These are phyloP conservation scores for Nebria brevicollis DNA, from an alignment of 2,888 invertebrate species.

Conservation along the genomic window DNA sequence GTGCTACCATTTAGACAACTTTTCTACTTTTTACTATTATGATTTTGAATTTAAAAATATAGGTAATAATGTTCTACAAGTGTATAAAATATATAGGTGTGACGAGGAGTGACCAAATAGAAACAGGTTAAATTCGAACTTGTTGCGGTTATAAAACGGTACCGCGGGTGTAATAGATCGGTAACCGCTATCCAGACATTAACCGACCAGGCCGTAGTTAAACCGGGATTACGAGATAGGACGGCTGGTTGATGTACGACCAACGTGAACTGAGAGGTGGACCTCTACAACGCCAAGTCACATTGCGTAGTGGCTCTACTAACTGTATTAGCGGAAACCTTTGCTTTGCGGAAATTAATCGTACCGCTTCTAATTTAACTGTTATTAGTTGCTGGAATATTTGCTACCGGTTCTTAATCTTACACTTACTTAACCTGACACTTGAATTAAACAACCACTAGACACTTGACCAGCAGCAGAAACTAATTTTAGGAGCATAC, in stretches of 20 bases:
- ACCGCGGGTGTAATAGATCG: slow-evolving; percentile 33
- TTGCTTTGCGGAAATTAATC: slow-evolving; percentile 32
- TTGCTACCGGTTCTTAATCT: slow-evolving; percentile 7
- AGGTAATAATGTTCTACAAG: too few relatives aligned
- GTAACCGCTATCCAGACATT: slow-evolving; percentile 33
- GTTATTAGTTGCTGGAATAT: slow-evolving; percentile 41
- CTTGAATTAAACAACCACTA: background rate
- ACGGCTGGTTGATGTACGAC: background rate
- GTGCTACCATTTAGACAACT: background rate
- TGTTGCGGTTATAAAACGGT: slow-evolving; percentile 44
- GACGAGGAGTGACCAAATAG: too few relatives aligned
- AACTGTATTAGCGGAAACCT: background rate
- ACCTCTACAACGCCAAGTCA: background rate
- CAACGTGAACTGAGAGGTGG: background rate
- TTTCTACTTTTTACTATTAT: background rate
- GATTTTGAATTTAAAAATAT: too few relatives aligned
- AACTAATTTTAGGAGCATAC: background rate
- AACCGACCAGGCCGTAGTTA: slow-evolving; percentile 17
- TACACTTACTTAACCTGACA: background rate
- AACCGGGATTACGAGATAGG: slow-evolving; percentile 20
- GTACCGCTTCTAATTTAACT: slow-evolving; percentile 42
- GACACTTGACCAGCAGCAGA: background rate
- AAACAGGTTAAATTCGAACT: slow-evolving; percentile 40
- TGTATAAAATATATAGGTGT: too few relatives aligned
- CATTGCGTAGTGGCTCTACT: background rate